Conservation (phyloP, 2,888 invertebrate species). For the Ormyrus rosae region DNA sequence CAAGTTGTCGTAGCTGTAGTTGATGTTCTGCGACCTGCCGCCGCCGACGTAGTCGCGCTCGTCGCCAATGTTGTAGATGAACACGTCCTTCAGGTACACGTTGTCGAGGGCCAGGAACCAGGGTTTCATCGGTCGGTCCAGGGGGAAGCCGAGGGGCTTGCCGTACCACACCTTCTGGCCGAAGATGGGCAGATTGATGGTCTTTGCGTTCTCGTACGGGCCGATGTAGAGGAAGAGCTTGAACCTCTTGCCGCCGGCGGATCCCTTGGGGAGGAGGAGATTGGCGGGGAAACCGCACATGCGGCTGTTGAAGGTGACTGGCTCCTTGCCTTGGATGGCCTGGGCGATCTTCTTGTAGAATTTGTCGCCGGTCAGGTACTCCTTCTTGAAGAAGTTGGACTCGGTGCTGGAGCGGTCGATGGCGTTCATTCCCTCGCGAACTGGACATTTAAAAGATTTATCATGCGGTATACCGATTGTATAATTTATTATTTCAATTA, state of each 20-base stretch:
- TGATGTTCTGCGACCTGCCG: no score
- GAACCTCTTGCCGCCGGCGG: slow-evolving; percentile 80
- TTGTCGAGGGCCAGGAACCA: slow-evolving; percentile 82
- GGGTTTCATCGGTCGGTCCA: slow-evolving; percentile 81
- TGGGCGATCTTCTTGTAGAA: slow-evolving; percentile 68
- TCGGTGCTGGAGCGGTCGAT: slow-evolving; percentile 69
- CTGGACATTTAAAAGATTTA: slow-evolving; percentile 58
- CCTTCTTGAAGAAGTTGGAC: slow-evolving; percentile 62
- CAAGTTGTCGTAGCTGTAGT: no score
- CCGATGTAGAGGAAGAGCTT: slow-evolving; percentile 80
- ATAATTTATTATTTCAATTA: not conserved
- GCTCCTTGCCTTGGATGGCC: slow-evolving; percentile 67
- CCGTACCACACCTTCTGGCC: slow-evolving; percentile 76
- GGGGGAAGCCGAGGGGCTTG: slow-evolving; percentile 80
- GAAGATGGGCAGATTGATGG: slow-evolving; percentile 77
- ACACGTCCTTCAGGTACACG: slow-evolving; percentile 80
- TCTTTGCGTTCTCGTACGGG: slow-evolving; percentile 77
- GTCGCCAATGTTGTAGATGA: slow-evolving; percentile 76
- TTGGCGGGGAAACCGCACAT: slow-evolving; percentile 77
- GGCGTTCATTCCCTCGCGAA: slow-evolving; percentile 68
- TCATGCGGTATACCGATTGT: no score
- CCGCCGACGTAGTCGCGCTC: slow-evolving; percentile 58
- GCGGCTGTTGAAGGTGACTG: slow-evolving; percentile 66
- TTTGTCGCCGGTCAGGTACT: slow-evolving; percentile 63
- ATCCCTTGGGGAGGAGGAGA: slow-evolving; percentile 81